Evolutionary conservation across 2,797 vertebrate species (phyloP), one percentile per base, ranked within the genome.

Genomic region (Margarornis squamiger): DNA sequence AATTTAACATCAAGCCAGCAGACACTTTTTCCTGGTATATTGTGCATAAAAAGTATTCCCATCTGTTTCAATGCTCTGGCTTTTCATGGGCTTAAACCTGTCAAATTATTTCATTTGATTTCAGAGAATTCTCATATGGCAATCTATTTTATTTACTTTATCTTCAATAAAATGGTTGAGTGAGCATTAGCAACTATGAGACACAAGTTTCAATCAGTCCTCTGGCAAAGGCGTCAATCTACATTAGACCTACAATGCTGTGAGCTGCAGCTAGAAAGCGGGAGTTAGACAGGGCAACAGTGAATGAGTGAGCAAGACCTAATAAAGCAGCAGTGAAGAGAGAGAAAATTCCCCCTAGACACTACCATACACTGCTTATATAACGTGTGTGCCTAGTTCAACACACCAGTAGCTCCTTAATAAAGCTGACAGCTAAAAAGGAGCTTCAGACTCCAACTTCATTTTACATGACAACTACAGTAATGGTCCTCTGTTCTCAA

Each of bases 111-210:
- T 96, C 97, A 98, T 98, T 98, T 98, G 97, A 98, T 98, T 99
- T 98, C 98, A 98, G 97, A 98, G 98, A 98, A 98, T 98, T 98
- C 98, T 99, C 98, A 98, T 98, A 98, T 97, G 97, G 98, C 98
- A 98, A 98, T 98, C 98, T 98, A 98, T 98, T 99, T 99, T 99
- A 99, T 99, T 99, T 99, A 99, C 98, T 99, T 99, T 98, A 99
- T 98, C 98, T 99, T 98, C 99, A 99, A 99, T 99, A 99, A 99
- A 99, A 99, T 98, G 99, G 98, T 99, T 98, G 98, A 99, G 97
- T 99, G 99, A 99, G 96, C 98, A 98, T 99, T 99, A 98, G 98
- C 98, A 98, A 99, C 98, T 98, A 97, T 96, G 98, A 99, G 98
- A 99, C 98, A 98, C 97, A 98, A 98, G 98, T 99, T 99, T 99